Evolutionary conservation across 1,140 invertebrate species (phyloP).

Genomic region (Drosophila sucinea): DNA sequence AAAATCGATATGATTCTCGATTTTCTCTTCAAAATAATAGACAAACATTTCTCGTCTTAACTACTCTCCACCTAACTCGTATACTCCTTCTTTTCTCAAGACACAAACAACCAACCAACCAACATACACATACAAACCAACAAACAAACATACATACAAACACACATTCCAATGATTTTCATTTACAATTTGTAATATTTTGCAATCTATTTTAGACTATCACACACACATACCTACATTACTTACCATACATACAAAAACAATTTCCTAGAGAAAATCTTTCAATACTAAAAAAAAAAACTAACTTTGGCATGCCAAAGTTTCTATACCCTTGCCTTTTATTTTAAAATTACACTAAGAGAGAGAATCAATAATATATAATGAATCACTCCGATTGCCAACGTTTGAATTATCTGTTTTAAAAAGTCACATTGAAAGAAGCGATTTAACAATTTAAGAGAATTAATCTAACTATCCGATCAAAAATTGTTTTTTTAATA

Average conservation of each 20-base stretch:
- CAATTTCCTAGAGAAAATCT: constrained; percentile 21
- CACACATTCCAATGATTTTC: constrained; percentile 41
- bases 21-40: constrained; percentile 5
- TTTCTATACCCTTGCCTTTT: not conserved
- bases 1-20: constrained; percentile 22
- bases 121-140: not conserved
- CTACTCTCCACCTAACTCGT: constrained; percentile 8
- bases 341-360: no score
- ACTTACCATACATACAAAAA: constrained; percentile 18
- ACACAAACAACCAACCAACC: constrained; percentile 16
- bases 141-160: constrained; percentile 1
- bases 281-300: not conserved
- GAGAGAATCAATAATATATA: no score
- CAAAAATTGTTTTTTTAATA: no score
- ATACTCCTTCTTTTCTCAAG: constrained; percentile 6
- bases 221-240: constrained; percentile 25
- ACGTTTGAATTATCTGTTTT: no score
- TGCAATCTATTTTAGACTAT: constrained; percentile 67
- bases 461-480: no score
- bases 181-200: constrained; percentile 74
- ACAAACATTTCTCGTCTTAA: constrained; percentile 7
- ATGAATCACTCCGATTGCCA: no score
- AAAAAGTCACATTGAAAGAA: no score
- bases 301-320: not conserved
- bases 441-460: no score